Percentiles rank a stretch among this genome's conserved stretches.
Conservation (phyloP, 2,113 vertebrate species). For the Corvus hawaiiensis region DNA sequence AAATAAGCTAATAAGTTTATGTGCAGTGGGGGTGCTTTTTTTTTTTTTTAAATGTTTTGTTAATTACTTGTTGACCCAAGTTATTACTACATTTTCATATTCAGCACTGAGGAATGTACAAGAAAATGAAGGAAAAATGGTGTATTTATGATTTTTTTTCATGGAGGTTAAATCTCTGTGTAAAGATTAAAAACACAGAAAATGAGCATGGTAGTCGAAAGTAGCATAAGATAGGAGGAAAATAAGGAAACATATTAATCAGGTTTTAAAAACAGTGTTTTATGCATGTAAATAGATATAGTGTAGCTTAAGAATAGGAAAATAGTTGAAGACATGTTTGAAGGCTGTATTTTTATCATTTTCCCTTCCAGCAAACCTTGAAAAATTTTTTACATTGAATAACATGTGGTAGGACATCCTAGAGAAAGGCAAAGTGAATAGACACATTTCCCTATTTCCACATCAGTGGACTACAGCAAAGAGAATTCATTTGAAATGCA, state of each 20-base stretch:
- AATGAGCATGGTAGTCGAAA: background rate
- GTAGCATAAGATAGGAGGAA: background rate
- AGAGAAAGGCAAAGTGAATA: background rate
- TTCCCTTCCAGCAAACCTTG: background rate
- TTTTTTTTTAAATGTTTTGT: background rate
- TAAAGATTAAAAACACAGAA: background rate
- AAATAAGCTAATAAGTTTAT: background rate
- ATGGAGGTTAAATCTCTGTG: background rate
- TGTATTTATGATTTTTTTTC: background rate
- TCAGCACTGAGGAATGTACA: background rate
- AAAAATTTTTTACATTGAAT: background rate
- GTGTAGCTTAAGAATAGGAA: background rate
- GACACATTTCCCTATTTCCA: background rate
- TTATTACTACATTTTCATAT: background rate
- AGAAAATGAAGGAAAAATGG: background rate
- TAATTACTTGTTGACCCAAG: background rate
- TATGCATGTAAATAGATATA: background rate
- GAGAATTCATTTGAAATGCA: background rate
- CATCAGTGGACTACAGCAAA: background rate
- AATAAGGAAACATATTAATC: background rate
- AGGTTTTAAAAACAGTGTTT: background rate
- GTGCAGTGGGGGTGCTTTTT: rapidly evolving
- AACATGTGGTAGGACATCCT: background rate
- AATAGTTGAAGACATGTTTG: background rate
- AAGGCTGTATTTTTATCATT: background rate